Evolutionary conservation across 2,797 vertebrate species (phyloP), one percentile per base, ranked within the genome.

Genomic region (Sebastes steindachneri): DNA sequence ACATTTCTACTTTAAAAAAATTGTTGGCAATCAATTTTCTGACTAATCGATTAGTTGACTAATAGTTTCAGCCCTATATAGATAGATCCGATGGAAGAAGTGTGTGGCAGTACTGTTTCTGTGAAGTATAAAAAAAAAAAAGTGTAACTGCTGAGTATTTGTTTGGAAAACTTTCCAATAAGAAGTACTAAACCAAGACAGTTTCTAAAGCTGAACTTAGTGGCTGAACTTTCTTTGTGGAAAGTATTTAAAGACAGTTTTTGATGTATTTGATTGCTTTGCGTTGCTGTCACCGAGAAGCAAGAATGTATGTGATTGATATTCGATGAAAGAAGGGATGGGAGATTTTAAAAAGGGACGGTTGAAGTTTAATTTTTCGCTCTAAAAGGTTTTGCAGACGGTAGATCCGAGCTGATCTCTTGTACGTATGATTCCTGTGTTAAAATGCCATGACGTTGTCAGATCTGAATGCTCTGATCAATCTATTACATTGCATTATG

Each of bases 391-490:
- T 26, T 75, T 85, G 67, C 76, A 55, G 63, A 75, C 53, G 19
- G 8, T 59, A 35, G 62, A 29, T 53, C 58, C 51, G 8, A 83
- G 82, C 75, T 57, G 74, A 81, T 76, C 74, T 86, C 69, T 87
- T 89, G 85, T 89, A 83, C 79, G 84, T 93, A 81, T 91, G 87
- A 84, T 79, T 95, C 84, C 73, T 90, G 88, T 92, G 80, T 90
- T 94, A 74, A 88, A 91, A 91, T 77, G 78, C 57, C 82, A 80
- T 73, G 80, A 86, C 1, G 9, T 68, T 77, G 76, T 90, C 90
- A 84, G 84, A 89, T 75, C 85, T 81, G 89, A 92, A 92, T 90
- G 90, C 89, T 93, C 89, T 92, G 92, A 93, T 94, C 79, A 74
- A 82, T 77, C 86, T 89, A 88, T 87, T 91, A 91, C 85, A 90